Percentiles rank a stretch among this genome's conserved stretches.
Evolutionary conservation across 2,888 invertebrate species (phyloP).

Genomic region (Drosophila nigricruria): DNA sequence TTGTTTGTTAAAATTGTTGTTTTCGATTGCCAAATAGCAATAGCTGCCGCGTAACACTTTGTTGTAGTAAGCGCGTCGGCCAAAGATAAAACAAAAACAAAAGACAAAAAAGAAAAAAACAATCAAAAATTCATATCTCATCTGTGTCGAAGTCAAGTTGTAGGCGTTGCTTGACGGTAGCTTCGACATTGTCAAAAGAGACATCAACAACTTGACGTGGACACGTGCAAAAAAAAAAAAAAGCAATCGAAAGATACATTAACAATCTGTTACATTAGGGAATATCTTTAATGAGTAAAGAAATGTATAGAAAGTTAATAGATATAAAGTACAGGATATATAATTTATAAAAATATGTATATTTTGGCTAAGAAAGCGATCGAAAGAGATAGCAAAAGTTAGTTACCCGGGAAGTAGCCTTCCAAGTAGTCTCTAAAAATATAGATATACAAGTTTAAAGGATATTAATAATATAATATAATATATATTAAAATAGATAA

Average conservation of each 20-base stretch:
- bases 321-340: no score
- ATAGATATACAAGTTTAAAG: no score
- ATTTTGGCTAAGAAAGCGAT: no score
- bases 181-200: conserved; percentile 38
- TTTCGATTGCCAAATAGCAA: conserved; percentile 50
- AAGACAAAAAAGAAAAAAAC: conserved; percentile 26
- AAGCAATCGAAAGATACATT: not conserved
- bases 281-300: not conserved
- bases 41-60: conserved; percentile 61
- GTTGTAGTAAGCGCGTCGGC: conserved; percentile 44
- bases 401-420: no score
- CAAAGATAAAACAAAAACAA: conserved; percentile 44
- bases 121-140: conserved; percentile 54
- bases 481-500: no score
- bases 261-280: not conserved
- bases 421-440: no score
- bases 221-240: conserved; percentile 32
- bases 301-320: not conserved
- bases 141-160: conserved; percentile 48
- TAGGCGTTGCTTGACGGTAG: conserved; percentile 65
- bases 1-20: conserved; percentile 31
- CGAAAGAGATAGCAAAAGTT: no score
- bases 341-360: not conserved
- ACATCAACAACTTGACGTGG: conserved; percentile 58
- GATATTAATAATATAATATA: no score